A percentile compares a stretch with the other conserved stretches of the same genome.
phyloP scores from a whole-genome alignment of 2,113 vertebrate genomes.

The Colinus virginianus region DNA sequence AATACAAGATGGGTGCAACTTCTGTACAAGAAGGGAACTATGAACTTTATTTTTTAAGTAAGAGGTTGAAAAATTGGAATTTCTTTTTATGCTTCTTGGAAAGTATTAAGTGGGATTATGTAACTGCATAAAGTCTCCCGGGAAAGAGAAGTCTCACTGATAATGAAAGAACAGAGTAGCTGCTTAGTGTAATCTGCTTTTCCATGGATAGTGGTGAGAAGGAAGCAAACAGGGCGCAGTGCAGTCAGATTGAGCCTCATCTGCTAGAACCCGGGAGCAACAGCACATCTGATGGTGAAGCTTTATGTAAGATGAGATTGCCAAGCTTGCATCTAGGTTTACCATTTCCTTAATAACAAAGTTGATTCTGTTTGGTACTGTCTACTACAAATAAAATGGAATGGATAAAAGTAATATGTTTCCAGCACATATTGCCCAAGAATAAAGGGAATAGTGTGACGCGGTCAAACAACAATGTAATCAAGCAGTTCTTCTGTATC shows the following conservation, averaged over 20 bases:
- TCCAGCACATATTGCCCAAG: neutral
- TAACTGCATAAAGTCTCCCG: conserved; percentile 31
- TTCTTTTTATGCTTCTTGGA: conserved; percentile 21
- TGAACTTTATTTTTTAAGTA: neutral
- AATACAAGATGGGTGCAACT: neutral
- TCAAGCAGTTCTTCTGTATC: neutral
- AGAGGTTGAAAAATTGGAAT: conserved; percentile 17
- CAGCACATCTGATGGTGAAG: neutral
- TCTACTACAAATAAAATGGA: neutral
- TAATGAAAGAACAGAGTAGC: neutral
- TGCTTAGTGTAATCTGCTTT: conserved; percentile 44
- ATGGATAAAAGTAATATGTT: neutral
- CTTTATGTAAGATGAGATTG: neutral
- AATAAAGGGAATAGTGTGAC: neutral
- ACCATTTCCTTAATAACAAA: neutral
- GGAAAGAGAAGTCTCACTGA: conserved; percentile 9
- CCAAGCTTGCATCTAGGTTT: neutral
- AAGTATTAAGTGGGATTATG: conserved; percentile 27
- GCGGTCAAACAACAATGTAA: neutral
- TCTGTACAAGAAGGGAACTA: neutral
- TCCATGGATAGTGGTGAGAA: neutral
- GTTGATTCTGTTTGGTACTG: accelerated
- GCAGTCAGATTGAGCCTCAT: neutral
- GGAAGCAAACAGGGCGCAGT: neutral
- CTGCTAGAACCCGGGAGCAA: neutral